Evolutionary conservation across 2,113 vertebrate genomes (phyloP), one percentile per base, ranked within the genome.

Genomic region (Struthidea cinerea): DNA sequence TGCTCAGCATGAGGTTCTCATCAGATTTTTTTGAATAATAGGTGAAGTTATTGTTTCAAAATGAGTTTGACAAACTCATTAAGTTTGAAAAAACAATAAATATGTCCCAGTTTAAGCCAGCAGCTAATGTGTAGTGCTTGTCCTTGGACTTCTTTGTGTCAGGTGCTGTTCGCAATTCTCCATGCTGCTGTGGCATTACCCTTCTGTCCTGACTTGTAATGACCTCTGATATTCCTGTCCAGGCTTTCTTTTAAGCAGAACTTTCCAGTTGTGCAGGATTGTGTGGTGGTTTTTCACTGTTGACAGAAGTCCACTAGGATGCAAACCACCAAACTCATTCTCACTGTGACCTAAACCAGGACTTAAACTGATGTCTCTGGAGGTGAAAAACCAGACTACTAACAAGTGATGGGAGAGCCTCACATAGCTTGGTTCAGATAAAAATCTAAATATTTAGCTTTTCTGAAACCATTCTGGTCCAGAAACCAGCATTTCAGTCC

Each of bases 261-360:
- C 46, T 63, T 73, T 73, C 53, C 27, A 4, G 46, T 65, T 76
- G 49, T 69, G 57, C 37, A 61, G 53, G 42, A 59, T 19, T 76
- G 28, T 76, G 2, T 42, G 55, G 81, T 73, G 84, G 67, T 82
- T 95, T 96, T 76, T 76, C 81, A 50, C 24, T 95, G 78, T 73
- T 91, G 91, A 85, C 63, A 91, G 70, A 95, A 90, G 87, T 95
- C 70, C 78, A 39, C 74, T 55, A 90, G 78, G 91, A 83, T 93
- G 75, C 64, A 95, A 96, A 91, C 89, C 93, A 77, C 90, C 16
- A 9, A 90, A 83, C 33, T 93, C 70, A 49, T 91, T 91, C 93
- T 93, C 87, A 76, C 78, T 88, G 75, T 95, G 82, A 94, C 91
- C 87, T 87, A 94, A 96, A 91, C 84, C 74, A 95, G 91, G 74